Base-by-base conservation (phyloP, 2,113 vertebrate genomes). In the Bujurquina vittata region DNA sequence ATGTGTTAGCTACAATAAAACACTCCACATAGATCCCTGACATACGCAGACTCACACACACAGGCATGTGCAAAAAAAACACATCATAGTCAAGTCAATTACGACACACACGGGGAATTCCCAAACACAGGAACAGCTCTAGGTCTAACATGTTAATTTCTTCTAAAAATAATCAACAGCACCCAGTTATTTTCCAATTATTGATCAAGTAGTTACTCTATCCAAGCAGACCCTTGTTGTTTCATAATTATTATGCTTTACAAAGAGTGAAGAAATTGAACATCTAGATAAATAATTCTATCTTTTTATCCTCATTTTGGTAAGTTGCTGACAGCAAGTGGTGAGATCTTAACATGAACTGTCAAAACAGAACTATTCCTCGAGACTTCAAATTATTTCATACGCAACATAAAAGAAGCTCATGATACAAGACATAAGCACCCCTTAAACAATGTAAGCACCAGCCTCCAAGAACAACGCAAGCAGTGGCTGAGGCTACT, bases 1-100 rank as follows among this genome's bases (percentile, higher is more conserved):
- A 94, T 93, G 94, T 95, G 94, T 94, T 92, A 89, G 89, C 85
- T 88, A 92, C 89, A 94, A 91, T 94, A 91, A 92, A 94, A 92
- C 79, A 90, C 84, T 90, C 84, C 76, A 87, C 78, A 81, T 55
- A 84, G 80, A 86, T 77, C 73, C 76, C 35, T 81, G 55, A 87
- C 79, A 78, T 10, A 76, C 77, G 78, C 72, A 79, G 81, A 58
- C 56, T 62, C 75, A 72, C 63, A 72, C 63, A 72, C 52, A 80
- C 31, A 87, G 22, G 18, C 79, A 61, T 58, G 54, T 52, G 26
- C 20, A 37, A 29, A 12, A 20, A 52, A 58, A 63, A 55, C 35
- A 81, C 35, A 83, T 40, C 46, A 65, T 40, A 46, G 35, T 74
- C 3, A 23, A 79, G 59, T 79, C 60, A 61, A 75, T 81, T 61